Conservation (phyloP, 2,797 vertebrate genomes). For the Chaunax sp. region DNA sequence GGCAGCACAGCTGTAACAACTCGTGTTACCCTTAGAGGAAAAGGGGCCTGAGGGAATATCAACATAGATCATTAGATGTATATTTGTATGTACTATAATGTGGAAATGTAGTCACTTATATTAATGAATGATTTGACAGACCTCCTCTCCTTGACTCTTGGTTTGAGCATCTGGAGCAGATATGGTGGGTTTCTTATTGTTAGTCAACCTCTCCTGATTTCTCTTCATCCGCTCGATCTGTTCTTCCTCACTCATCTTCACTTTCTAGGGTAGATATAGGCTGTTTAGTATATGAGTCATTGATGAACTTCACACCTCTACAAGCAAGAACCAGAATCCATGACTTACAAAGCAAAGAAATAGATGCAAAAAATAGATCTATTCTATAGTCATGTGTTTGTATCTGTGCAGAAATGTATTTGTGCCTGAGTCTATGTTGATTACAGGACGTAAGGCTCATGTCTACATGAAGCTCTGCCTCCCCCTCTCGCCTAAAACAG, state of each 20-base stretch:
- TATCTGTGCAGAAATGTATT: constrained; percentile 15
- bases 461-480: constrained; percentile 44
- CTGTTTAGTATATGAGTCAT: constrained; percentile 33
- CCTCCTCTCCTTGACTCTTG: constrained; percentile 74
- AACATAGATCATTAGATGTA: constrained; percentile 1
- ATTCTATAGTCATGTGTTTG: constrained; percentile 8
- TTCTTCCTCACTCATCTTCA: constrained; percentile 78
- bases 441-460: too few relatives aligned
- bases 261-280: constrained; percentile 61
- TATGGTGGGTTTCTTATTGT: constrained; percentile 67
- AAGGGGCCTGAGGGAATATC: constrained; percentile 57
- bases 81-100: not conserved
- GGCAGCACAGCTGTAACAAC: constrained; percentile 83
- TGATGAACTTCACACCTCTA: constrained; percentile 17
- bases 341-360: not conserved
- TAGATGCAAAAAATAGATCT: too few relatives aligned
- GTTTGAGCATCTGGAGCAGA: constrained; percentile 14
- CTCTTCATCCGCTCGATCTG: constrained; percentile 77
- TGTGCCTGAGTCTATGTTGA: not conserved
- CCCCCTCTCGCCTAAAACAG: constrained; percentile 55
- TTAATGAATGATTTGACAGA: constrained; percentile 28
- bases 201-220: constrained; percentile 70
- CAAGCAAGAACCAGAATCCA: not conserved
- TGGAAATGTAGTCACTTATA: constrained; percentile 4
- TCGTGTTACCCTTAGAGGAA: constrained; percentile 80